These are phyloP conservation scores for Propithecus perrieri DNA, from an alignment of 2,797 vertebrate species.

Conservation along the genomic window DNA sequence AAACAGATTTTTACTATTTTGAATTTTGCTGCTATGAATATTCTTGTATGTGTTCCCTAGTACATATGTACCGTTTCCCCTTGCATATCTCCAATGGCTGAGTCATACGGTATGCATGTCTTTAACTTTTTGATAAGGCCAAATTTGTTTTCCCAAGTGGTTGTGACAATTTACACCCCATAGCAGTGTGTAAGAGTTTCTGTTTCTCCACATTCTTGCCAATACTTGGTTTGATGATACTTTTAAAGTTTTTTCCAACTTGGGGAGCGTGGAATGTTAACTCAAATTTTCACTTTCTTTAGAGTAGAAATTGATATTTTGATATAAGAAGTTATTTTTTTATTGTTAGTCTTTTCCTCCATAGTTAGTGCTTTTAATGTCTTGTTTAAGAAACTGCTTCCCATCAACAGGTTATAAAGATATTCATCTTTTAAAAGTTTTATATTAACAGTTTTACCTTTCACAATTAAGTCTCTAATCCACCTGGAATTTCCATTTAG, in stretches of 20 bases:
- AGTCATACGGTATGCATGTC: not conserved
- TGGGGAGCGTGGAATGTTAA: not conserved
- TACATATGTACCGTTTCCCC: not conserved
- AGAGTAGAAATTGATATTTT: not conserved
- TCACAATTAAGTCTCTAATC: slow-evolving; percentile 28
- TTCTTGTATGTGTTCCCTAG: not conserved
- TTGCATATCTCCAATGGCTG: not conserved
- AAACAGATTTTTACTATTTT: not conserved
- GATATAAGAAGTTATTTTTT: not conserved
- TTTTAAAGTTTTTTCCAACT: not conserved
- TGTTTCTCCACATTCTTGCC: not conserved
- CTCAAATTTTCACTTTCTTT: not conserved
- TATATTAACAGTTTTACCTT: not conserved
- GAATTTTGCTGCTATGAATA: not conserved
- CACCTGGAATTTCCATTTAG: slow-evolving; percentile 31
- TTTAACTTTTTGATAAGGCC: not conserved
- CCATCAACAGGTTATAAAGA: not conserved
- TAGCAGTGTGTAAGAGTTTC: not conserved
- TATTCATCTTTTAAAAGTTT: not conserved
- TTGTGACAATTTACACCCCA: not conserved
- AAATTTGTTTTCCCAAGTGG: not conserved
- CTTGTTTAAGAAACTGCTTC: slow-evolving; percentile 1
- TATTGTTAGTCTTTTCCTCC: not conserved
- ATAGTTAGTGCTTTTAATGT: not conserved
- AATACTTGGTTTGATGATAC: not conserved